Evolutionary conservation across 23 tunicate species (phyloP), one percentile per base, ranked within the genome.

Genomic region (Diplosoma virens): DNA sequence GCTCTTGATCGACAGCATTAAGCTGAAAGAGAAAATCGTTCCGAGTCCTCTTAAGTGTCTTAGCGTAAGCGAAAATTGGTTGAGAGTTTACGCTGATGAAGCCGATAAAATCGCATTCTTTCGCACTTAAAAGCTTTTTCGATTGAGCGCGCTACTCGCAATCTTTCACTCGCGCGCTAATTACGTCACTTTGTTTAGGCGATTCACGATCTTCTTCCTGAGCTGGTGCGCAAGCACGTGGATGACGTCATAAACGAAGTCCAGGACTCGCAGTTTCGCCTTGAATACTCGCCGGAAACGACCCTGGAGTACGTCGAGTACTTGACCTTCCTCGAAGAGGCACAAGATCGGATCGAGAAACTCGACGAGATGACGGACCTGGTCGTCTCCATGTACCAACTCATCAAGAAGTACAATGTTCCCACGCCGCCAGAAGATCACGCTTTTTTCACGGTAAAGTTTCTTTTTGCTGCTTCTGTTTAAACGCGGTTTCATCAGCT

Each of bases 371-470:
- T 64, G 55, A 60, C 94, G 1, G 67, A 73, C 32, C 55, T 87
- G 0, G 89, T 94, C 11, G 88, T 76, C 41, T 47, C 35, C 64
- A 94, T 94, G 98, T 94, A 94, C 71, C 89, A 87, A 17, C 58
- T 94, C 26, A 94, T 94, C 50, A 86, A 94, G 23, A 66, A 94
- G 67, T 94, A 87, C 76, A 60, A 87, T 46, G 94, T 94, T 14
- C 94, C 98, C 3, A 76, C 86, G n/a, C 86, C 89, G 30, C 98
- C 98, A 1, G 98, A 94, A 78, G 98, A 94, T 47, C 72, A 81
- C 32, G 98, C 98, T 56, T 84, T 78, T 24, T 89, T 72, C 52
- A 83, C 78, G 88, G 96, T 83, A 47, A 3, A 18, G 16, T 22
- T 17, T 46, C 53, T 46, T 46, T n/a, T n/a, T n/a, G n/a, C n/a